Conservation (phyloP, 2,113 vertebrate genomes). For the Hemibagrus wyckioides region DNA sequence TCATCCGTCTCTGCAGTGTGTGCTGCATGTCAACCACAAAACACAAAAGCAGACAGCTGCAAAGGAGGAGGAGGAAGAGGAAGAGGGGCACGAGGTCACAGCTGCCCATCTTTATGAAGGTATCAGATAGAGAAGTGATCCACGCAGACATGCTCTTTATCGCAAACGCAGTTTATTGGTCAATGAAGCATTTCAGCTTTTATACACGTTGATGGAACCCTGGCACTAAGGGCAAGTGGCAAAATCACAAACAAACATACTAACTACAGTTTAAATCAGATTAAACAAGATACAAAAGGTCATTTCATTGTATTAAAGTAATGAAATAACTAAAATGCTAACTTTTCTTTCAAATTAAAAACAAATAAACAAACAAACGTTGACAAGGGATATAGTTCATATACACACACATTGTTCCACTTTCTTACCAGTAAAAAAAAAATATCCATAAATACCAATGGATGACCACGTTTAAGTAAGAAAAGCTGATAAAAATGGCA, state of each 20-base stretch:
- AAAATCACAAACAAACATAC: slow-evolving; percentile 35
- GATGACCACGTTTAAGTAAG: neutral
- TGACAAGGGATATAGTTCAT: neutral
- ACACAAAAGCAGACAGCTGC: neutral
- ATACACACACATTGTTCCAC: neutral
- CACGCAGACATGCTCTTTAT: neutral
- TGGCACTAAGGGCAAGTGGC: slow-evolving; percentile 26
- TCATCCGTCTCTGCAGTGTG: neutral
- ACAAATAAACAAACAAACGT: neutral
- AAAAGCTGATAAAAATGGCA: slow-evolving; percentile 36
- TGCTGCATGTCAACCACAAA: neutral
- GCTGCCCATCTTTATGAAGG: neutral
- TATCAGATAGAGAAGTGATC: slow-evolving; percentile 13
- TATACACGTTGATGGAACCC: slow-evolving; percentile 15
- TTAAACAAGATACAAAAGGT: slow-evolving; percentile 16
- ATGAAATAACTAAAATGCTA: slow-evolving; percentile 32
- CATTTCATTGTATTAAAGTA: neutral
- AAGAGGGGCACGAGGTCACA: neutral
- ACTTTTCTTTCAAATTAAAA: slow-evolving; percentile 24
- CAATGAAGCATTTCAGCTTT: slow-evolving; percentile 16
- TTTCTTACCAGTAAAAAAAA: neutral
- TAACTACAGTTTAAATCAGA: slow-evolving; percentile 19
- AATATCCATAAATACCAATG: neutral
- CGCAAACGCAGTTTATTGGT: slow-evolving; percentile 59
- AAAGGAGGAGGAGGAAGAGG: neutral